Base-by-base conservation (phyloP, 2,888 invertebrate species). In the Oxyscelio sp. region DNA sequence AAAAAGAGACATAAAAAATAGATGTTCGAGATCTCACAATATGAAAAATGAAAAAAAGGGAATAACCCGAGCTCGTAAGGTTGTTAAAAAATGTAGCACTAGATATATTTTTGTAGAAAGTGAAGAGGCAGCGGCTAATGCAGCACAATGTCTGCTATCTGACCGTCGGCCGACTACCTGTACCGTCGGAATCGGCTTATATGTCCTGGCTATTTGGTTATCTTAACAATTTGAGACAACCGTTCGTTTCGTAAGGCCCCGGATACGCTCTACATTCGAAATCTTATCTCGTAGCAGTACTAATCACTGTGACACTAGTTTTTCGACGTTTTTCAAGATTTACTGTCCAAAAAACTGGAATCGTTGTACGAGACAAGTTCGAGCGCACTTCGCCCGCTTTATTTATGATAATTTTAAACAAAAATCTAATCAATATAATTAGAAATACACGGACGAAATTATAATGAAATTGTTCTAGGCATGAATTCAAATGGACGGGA, bases 161-260 rank as follows among this genome's bases (percentile, higher is more conserved):
- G 63, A 70, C 66, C 81, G 75, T 31, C 81, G 75, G 73, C 9
- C 65, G 59, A 48, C 65, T 89, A 90, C 89, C 89, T 89, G 90
- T 45, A 83, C 89, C 89, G 89, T 86, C 89, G 90, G 89, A 77
- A 86, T 87, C 84, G 84, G 77, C 78, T 85, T 83, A 80, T 59
- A 45, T 48, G 61, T 71, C 74, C 61, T 70, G 68, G 38, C 73
- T 34, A 61, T 83, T 83, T 56, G 68, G 83, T 83, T 83, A 83
- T 83, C 83, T 83, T 74, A 71, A 83, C 83, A 83, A 77, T 83
- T 83, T 71, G 68, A 82, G 71, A 40, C 59, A 83, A 82, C 65
- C 66, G 77, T 83, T 83, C 63, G 83, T 83, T 83, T 78, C 78
- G 54, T 83, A 78, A 83, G 68, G 43, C 24, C 31, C n/a, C 27